Evolutionary conservation across 1,140 invertebrate species (phyloP).

Genomic region (Aphidius ervi): DNA sequence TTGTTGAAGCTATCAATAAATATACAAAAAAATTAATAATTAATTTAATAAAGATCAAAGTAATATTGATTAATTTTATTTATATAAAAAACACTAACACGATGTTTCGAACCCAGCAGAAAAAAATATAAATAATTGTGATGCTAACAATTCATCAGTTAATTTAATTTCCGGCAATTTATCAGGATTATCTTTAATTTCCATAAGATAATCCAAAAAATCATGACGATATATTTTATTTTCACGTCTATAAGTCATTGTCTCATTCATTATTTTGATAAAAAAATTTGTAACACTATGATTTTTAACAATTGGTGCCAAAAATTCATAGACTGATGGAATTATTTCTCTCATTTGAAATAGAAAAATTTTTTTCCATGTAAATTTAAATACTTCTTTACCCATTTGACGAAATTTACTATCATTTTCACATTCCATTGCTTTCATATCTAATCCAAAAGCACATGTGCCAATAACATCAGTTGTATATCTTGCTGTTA

Average conservation of each 20-base stretch:
- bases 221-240: conserved; percentile 56
- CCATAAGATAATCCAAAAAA: conserved; percentile 57
- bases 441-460: conserved; percentile 57
- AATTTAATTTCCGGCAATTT: conserved; percentile 25
- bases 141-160: conserved; percentile 41
- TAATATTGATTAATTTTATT: no score
- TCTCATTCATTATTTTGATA: conserved; percentile 45
- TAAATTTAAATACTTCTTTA: conserved; percentile 33
- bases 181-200: conserved; percentile 49
- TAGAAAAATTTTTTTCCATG: conserved; percentile 30
- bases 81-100: conserved; percentile 29
- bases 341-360: conserved; percentile 29
- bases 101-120: conserved; percentile 70
- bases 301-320: conserved; percentile 25
- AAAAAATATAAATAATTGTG: conserved; percentile 61
- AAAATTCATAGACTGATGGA: conserved; percentile 27
- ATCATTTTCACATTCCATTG: conserved; percentile 52
- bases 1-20: conserved; percentile 40
- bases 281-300: conserved; percentile 51
- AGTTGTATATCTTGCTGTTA: conserved; percentile 52
- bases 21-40: no score
- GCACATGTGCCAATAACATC: conserved; percentile 57
- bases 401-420: conserved; percentile 51
- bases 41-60: no score
- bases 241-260: conserved; percentile 48